Base-by-base conservation (phyloP, 2,888 invertebrate genomes). In the Hipparchia semele region DNA sequence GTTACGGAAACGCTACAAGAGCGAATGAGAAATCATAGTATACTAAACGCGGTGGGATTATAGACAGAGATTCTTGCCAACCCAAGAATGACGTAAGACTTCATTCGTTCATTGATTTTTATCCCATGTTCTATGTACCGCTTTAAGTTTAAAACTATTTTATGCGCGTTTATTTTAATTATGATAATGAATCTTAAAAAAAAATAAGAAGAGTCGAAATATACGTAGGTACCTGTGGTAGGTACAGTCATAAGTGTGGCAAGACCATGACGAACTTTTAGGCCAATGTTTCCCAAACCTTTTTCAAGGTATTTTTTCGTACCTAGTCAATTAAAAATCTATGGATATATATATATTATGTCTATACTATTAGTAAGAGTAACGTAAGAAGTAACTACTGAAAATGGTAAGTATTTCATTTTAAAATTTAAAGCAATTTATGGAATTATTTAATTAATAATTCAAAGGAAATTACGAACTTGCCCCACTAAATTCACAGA, bases 41-140 rank as follows among this genome's bases (percentile, higher is more conserved):
- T 81, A 81, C 80, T 78, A 10, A 80, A 85, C 75, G 79, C 79
- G 68, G 86, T 76, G 79, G 89, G 56, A 9, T 88, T 83, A 78
- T 80, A 81, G 67, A 68, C 69, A 53, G 75, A 83, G 80, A 87
- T 84, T 82, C 82, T 87, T 89, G 90, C 91, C 90, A 90, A 87
- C 84, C 80, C 80, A 76, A 82, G 75, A 80, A 87, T 91, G 91
- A 91, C 91, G 91, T 90, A 86, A 91, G 78, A 62, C 60, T 49
- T 4, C 10, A 5, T 59, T 59, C 71, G 72, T 76, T 75, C 78
- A 80, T 76, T 78, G 78, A 79, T 77, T 80, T 79, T 70, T 69
- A 70, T 51, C 10, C 6, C 4, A 10, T 7, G 9, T n/a, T 12
- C n/a, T 5, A 4, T 5, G 62, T 3, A 4, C 6, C 13, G 8